phyloP scores from a whole-genome alignment of 2,113 vertebrate genomes.

The Phalacrocorax aristotelis region DNA sequence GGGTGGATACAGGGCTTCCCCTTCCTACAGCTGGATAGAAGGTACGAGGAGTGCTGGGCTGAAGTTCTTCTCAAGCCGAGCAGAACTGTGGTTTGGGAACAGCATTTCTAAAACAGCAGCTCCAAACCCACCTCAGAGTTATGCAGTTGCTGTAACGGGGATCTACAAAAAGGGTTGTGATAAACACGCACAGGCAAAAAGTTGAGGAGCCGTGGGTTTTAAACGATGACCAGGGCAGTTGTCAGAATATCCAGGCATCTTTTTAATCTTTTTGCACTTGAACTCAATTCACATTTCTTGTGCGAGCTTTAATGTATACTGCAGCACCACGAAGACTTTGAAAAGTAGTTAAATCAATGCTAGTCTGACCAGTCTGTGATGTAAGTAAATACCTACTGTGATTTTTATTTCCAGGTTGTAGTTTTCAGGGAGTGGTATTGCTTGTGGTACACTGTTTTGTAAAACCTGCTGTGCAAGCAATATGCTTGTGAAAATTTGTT shows the following conservation, averaged over 20 bases:
- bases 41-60: too few relatives aligned
- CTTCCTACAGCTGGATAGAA: not conserved
- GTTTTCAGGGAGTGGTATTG: conserved; percentile 16
- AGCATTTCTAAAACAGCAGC: not conserved
- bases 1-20: not conserved
- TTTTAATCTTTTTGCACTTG: not conserved
- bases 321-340: not conserved
- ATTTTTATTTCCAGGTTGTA: not conserved
- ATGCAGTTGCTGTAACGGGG: not conserved
- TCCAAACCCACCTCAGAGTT: not conserved
- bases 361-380: not conserved
- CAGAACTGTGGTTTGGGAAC: not conserved
- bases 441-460: not conserved
- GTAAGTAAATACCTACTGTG: conserved; percentile 15
- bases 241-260: not conserved
- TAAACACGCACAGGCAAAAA: not conserved
- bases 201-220: not conserved
- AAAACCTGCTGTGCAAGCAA: not conserved
- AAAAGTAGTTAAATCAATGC: not conserved
- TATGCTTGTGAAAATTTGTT: not conserved
- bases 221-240: not conserved
- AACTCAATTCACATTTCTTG: not conserved
- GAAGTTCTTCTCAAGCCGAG: not conserved
- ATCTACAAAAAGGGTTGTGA: fast-evolving
- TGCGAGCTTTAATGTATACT: not conserved